Percentiles rank a stretch among this genome's conserved stretches.
phyloP scores from a whole-genome alignment of 2,113 vertebrate genomes.

The Elephantulus edwardii region DNA sequence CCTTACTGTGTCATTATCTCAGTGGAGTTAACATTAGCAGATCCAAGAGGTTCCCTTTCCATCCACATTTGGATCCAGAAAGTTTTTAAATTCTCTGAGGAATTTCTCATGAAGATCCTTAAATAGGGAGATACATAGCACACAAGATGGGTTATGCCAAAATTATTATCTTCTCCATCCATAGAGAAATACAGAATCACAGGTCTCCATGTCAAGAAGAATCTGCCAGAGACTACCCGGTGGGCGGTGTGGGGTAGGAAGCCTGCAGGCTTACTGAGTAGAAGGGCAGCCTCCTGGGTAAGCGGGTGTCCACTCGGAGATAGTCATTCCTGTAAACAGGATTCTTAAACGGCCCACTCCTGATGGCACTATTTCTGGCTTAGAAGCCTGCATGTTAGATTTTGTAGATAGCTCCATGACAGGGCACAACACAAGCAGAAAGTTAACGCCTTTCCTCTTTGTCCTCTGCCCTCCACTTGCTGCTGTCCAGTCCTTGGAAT shows the following conservation, averaged over 20 bases:
- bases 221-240: not conserved
- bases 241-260: not conserved
- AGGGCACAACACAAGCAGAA: not conserved
- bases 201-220: not conserved
- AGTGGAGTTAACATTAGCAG: not conserved
- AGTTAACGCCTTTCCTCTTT: not conserved
- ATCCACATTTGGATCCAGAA: not conserved
- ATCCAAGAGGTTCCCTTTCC: not conserved
- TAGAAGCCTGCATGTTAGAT: not conserved
- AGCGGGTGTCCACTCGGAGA: not conserved
- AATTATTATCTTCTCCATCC: not conserved
- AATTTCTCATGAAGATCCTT: not conserved
- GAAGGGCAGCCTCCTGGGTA: not conserved
- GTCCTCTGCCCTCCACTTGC: not conserved
- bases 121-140: not conserved
- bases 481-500: not conserved
- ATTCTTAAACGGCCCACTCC: not conserved
- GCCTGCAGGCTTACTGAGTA: not conserved
- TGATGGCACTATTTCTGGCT: not conserved
- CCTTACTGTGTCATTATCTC: too few relatives aligned
- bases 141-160: not conserved
- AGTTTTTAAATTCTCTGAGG: not conserved
- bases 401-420: not conserved
- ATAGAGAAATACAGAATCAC: not conserved
- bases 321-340: not conserved